A percentile compares a stretch with the other conserved stretches of the same genome.
Evolutionary conservation across 2,888 invertebrate species (phyloP).

Genomic region (Leptarthrus brevirostris): DNA sequence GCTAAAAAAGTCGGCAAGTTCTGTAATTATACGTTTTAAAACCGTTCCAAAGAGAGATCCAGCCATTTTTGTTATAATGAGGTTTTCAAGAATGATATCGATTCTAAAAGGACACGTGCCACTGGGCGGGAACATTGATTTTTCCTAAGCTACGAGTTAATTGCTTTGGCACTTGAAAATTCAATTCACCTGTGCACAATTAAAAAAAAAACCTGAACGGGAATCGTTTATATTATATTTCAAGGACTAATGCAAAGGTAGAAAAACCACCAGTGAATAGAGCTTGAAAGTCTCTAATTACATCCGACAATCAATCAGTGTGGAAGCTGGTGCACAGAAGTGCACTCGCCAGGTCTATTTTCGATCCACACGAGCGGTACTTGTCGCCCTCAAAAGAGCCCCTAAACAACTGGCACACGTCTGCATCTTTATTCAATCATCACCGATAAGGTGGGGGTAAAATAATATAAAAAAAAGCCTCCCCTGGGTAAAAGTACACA

Average conservation of each 20-base stretch:
- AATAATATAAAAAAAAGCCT: conserved; percentile 6
- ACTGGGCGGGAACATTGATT: background rate
- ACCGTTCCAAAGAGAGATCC: no score
- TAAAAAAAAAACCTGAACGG: background rate
- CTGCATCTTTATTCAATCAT: conserved; percentile 46
- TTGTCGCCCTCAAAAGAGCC: conserved; percentile 23
- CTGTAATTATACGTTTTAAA: no score
- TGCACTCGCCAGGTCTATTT: conserved; percentile 17
- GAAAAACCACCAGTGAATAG: conserved; percentile 17
- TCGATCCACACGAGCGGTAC: conserved; percentile 24
- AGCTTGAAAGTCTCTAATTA: conserved; percentile 31
- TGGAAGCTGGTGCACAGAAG: conserved; percentile 12
- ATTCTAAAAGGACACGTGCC: conserved; percentile 36
- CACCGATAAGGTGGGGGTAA: background rate
- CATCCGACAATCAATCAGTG: conserved; percentile 45
- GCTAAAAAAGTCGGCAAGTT: no score
- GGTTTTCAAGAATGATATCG: conserved; percentile 19
- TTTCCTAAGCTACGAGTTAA: background rate
- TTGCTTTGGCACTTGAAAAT: conserved; percentile 41
- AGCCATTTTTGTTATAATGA: background rate
- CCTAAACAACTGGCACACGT: conserved; percentile 48
- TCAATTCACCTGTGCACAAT: conserved; percentile 29
- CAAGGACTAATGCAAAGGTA: background rate
- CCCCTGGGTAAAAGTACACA: background rate
- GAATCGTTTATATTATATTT: background rate